Percentiles rank a stretch among this genome's conserved stretches.
Evolutionary conservation across 1,140 invertebrate species (phyloP).

Genomic region (Delia radicum): DNA sequence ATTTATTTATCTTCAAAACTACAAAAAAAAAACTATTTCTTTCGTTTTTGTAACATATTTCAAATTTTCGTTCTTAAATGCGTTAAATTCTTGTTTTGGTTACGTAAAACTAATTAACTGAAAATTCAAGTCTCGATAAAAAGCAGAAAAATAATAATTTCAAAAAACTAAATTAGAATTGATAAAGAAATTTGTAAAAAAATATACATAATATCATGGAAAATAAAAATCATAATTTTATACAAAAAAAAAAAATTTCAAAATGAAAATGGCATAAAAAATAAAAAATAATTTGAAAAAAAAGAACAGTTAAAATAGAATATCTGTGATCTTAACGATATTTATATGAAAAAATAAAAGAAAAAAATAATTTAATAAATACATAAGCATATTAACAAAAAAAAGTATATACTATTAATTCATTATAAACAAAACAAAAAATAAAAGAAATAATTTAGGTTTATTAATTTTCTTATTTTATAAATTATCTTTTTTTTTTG

Average conservation of each 20-base stretch:
- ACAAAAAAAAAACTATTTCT: neutral
- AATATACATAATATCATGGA: conserved; percentile 5
- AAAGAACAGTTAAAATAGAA: conserved; percentile 40
- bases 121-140: neutral
- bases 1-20: neutral
- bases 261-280: neutral
- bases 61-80: neutral
- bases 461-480: neutral
- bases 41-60: neutral
- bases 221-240: conserved; percentile 3
- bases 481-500: neutral
- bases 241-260: neutral
- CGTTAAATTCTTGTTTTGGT: neutral
- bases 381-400: conserved; percentile 25
- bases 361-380: conserved; percentile 29
- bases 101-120: neutral
- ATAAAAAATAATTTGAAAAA: conserved; percentile 6
- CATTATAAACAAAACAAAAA: neutral
- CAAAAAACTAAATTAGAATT: neutral
- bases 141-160: neutral
- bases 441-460: neutral
- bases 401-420: neutral
- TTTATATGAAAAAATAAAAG: conserved; percentile 36
- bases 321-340: conserved; percentile 57
- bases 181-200: conserved; percentile 14